Evolutionary conservation across 1,140 invertebrate genomes (phyloP).

Genomic region (Drosophila ironensis): DNA sequence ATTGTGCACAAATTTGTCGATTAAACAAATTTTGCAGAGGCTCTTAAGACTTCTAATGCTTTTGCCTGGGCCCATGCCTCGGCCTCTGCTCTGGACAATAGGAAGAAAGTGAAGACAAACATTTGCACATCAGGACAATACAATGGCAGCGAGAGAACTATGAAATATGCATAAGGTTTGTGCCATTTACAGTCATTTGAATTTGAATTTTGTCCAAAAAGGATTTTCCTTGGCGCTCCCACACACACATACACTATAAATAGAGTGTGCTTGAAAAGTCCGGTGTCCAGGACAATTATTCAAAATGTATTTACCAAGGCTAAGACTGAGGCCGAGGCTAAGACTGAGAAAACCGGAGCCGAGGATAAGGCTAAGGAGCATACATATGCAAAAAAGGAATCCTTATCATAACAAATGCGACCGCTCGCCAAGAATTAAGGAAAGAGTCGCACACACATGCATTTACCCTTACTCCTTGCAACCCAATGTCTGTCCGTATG

Average conservation of each 20-base stretch:
- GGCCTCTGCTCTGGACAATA: constrained; percentile 3
- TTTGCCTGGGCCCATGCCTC: too few relatives aligned
- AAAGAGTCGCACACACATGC: not conserved
- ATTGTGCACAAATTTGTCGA: constrained; percentile 37
- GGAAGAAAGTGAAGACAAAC: constrained; percentile 28
- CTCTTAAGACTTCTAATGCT: constrained; percentile 2
- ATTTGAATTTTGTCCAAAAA: constrained; percentile 39
- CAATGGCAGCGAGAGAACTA: constrained; percentile 29
- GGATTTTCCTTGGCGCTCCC: constrained; percentile 14
- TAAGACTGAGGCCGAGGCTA: constrained; percentile 5
- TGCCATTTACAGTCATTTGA: constrained; percentile 49
- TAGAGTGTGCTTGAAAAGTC: not conserved
- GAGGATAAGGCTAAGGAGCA: constrained; percentile 28
- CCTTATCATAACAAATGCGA: constrained; percentile 56
- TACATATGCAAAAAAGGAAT: constrained; percentile 57
- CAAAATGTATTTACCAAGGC: constrained; percentile 53
- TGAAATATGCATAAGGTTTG: constrained; percentile 46
- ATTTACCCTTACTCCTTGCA: not conserved
- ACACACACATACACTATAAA: not conserved
- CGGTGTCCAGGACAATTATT: constrained; percentile 48
- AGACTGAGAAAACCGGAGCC: constrained; percentile 2
- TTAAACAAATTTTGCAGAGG: constrained; percentile 21
- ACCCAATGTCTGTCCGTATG: too few relatives aligned
- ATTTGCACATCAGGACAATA: constrained; percentile 23
- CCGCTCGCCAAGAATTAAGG: constrained; percentile 28